Evolutionary conservation across 2,113 vertebrate species (phyloP).

Genomic region (Corapipo altera): DNA sequence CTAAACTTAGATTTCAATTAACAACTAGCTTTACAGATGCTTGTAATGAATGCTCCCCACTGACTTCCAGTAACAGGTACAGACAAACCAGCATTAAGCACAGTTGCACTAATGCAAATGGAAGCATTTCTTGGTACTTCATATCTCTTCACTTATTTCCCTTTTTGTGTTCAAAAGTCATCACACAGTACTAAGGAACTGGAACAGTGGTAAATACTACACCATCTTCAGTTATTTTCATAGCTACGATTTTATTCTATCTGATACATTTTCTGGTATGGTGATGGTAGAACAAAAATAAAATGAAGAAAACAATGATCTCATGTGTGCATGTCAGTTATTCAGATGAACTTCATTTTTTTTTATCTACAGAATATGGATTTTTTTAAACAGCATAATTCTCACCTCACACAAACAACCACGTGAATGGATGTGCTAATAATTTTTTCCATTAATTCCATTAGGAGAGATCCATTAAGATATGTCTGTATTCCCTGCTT

Average conservation of each 20-base stretch:
- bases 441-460: neutral
- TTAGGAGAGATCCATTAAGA: neutral
- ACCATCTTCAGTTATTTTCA: neutral
- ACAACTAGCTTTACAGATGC: neutral
- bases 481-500: neutral
- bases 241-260: neutral
- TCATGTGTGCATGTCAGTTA: neutral
- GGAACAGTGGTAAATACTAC: neutral
- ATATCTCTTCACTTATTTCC: neutral
- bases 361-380: neutral
- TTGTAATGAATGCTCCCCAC: neutral
- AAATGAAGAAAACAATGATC: neutral
- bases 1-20: neutral
- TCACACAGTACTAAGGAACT: neutral
- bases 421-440: neutral
- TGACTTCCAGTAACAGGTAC: neutral
- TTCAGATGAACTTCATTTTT: neutral
- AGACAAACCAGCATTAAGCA: neutral
- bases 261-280: neutral
- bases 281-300: neutral
- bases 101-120: neutral
- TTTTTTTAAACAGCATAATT: neutral
- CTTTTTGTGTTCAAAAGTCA: neutral
- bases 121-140: neutral
- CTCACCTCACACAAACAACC: neutral